Percentiles rank a stretch among this genome's conserved stretches.
Conservation (phyloP, 92 coral and sea anemone genomes). For the Umimayanthus chanpuru region DNA sequence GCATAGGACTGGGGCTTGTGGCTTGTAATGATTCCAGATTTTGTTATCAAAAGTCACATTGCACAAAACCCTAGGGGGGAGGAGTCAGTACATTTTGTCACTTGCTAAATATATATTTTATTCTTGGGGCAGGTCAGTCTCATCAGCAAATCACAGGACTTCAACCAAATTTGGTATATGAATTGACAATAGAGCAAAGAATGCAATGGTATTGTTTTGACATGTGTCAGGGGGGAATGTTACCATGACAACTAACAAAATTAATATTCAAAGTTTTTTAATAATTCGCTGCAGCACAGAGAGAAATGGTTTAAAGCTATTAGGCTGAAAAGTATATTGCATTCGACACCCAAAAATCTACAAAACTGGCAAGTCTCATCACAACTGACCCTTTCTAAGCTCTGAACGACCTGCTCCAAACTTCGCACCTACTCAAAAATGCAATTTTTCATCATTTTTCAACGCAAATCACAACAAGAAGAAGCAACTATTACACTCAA, state of each 20-base stretch:
- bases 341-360: conserved; percentile 13
- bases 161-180: conserved; percentile 22
- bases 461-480: neutral
- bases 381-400: neutral
- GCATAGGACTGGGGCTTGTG: too few relatives aligned
- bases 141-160: conserved; percentile 12
- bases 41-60: neutral
- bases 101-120: neutral
- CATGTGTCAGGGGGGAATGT: conserved; percentile 36
- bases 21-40: neutral
- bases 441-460: conserved; percentile 11
- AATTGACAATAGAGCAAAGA: conserved; percentile 2
- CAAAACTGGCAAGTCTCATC: conserved; percentile 25
- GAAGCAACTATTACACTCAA: conserved; percentile 3
- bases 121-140: conserved; percentile 29
- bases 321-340: neutral
- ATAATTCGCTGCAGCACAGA: too few relatives aligned
- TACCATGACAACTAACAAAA: too few relatives aligned
- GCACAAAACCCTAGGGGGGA: neutral
- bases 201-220: conserved; percentile 23
- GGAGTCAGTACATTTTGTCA: conserved; percentile 1
- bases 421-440: neutral
- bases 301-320: too few relatives aligned
- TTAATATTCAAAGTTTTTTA: too few relatives aligned
- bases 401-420: conserved; percentile 26